Evolutionary conservation across 1,140 invertebrate genomes (phyloP).

Genomic region (Fopius arisanus): DNA sequence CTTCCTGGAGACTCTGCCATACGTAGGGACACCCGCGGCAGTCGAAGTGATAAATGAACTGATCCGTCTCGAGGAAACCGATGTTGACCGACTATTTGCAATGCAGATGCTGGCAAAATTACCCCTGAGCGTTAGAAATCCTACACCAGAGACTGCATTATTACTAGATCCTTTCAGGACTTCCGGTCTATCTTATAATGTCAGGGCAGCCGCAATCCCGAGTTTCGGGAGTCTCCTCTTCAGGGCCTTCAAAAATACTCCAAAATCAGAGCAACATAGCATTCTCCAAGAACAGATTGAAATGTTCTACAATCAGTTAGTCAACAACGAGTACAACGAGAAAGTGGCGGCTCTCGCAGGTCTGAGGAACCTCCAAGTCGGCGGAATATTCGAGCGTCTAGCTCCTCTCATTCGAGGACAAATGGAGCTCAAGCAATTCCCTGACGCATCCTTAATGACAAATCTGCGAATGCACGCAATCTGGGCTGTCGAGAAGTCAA

Average conservation of each 20-base stretch:
- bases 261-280: background rate
- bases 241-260: slow-evolving; percentile 43
- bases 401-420: slow-evolving; percentile 45
- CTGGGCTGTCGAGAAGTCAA: slow-evolving; percentile 42
- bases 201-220: slow-evolving; percentile 54
- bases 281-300: slow-evolving; percentile 38
- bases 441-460: slow-evolving; percentile 36
- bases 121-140: slow-evolving; percentile 51
- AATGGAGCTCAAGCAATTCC: slow-evolving; percentile 18
- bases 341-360: slow-evolving; percentile 50
- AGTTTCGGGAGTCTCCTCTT: slow-evolving; percentile 56
- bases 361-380: slow-evolving; percentile 46
- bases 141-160: slow-evolving; percentile 47
- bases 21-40: slow-evolving; percentile 57
- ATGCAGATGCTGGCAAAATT: slow-evolving; percentile 52
- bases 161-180: too few species aligned
- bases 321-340: slow-evolving; percentile 33
- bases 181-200: slow-evolving; percentile 48
- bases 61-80: slow-evolving; percentile 45
- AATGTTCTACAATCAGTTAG: slow-evolving; percentile 43
- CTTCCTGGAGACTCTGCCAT: slow-evolving; percentile 56
- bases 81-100: slow-evolving; percentile 41
- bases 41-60: slow-evolving; percentile 53
- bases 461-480: slow-evolving; percentile 51
- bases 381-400: slow-evolving; percentile 39